Evolutionary conservation across 2,797 vertebrate species (phyloP), one percentile per base, ranked within the genome.

Genomic region (Fistularia commersonii): DNA sequence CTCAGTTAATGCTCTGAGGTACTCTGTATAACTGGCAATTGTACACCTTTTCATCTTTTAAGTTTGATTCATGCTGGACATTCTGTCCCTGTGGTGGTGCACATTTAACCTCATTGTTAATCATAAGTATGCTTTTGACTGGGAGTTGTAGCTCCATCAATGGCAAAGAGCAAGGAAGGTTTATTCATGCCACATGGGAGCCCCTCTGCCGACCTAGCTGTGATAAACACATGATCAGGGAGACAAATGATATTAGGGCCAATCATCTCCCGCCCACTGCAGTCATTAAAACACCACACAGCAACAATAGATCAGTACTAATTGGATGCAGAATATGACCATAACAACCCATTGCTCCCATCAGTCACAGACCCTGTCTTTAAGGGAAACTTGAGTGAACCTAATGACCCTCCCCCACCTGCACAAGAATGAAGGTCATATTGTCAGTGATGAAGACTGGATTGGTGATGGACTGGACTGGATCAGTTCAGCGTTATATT

Each of bases 181-280:
- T 86, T 87, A 86, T 82, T 88, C 85, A 82, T 77, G 74, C 11
- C 86, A 88, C 89, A 53, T 57, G 23, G 72, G 90, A 87, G 92
- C 81, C 76, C 71, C 80, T 86, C 76, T 55, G 66, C 88, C 84
- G 88, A 86, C 89, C 72, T 74, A 67, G 71, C 73, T 78, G 84
- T 90, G 89, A 94, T 93, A 91, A 95, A 93, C 91, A 91, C 88
- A 86, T 90, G 89, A 94, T 94, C 94, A 93, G 90, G 88, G 90
- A 91, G 89, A 94, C 84, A 93, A 93, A 93, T 92, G 91, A 90
- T 92, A 93, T 87, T 88, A 92, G 81, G 57, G 76, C 89, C 88
- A 88, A 94, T 95, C 92, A 93, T 93, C 93, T 90, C 80, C 78
- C 73, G 72, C 91, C 92, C 92, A 92, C 90, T 83, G 77, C 61